Percentiles rank a stretch among this genome's conserved stretches.
These are phyloP conservation scores for Silurus glanis DNA, from an alignment of 2,113 vertebrate genomes.

Conservation along the genomic window DNA sequence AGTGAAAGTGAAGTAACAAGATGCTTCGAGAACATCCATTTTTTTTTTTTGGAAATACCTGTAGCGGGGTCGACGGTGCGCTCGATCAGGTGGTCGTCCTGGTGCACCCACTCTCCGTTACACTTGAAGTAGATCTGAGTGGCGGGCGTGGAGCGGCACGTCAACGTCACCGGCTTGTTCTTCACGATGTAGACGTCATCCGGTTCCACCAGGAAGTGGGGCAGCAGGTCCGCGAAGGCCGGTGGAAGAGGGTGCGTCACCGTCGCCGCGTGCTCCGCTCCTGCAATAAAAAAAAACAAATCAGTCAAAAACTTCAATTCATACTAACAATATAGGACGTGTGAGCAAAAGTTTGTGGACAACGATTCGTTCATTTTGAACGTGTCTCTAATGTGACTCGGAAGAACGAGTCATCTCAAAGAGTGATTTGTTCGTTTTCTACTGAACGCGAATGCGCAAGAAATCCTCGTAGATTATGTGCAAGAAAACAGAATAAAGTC, in stretches of 20 bases:
- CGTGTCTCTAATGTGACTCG: no score
- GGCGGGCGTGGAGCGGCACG: constrained; percentile 90
- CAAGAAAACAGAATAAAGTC: no score
- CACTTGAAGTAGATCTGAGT: constrained; percentile 99
- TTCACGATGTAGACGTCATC: constrained; percentile 95
- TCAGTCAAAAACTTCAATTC: no score
- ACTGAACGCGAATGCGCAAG: no score
- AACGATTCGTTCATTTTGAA: no score
- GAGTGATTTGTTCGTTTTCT: no score
- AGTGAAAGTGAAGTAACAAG: no score
- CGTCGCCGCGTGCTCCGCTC: constrained; percentile 85
- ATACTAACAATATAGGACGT: no score
- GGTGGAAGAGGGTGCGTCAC: constrained; percentile 81
- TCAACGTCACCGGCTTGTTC: constrained; percentile 94
- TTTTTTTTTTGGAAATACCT: constrained; percentile 67
- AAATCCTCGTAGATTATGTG: no score
- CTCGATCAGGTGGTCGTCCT: constrained; percentile 89
- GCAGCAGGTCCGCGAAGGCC: constrained; percentile 83
- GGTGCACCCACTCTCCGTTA: constrained; percentile 98
- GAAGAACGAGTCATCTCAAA: no score
- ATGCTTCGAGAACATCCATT: no score
- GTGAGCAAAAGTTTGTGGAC: no score
- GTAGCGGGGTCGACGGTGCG: constrained; percentile 82
- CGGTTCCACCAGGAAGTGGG: constrained; percentile 93
- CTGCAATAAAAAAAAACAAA: constrained; percentile 61